A percentile compares a stretch with the other conserved stretches of the same genome.
Evolutionary conservation across 2,888 invertebrate species (phyloP).

Genomic region (Limnephilus rhombicus): DNA sequence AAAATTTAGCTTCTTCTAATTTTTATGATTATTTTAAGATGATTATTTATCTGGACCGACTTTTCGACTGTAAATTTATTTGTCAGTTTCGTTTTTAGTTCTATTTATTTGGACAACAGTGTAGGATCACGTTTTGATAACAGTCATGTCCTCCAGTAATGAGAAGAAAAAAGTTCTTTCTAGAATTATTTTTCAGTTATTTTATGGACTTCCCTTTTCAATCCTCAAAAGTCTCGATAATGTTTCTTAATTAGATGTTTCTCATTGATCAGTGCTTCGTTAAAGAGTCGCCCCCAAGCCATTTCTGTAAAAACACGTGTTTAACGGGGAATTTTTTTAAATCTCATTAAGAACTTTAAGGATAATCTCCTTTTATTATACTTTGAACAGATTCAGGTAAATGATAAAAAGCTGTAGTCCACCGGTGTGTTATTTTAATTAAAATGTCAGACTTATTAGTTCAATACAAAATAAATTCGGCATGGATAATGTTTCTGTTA

Average conservation of each 20-base stretch:
- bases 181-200: background rate
- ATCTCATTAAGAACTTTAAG: slow-evolving; percentile 12
- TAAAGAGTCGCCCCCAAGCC: background rate
- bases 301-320: background rate
- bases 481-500: background rate
- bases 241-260: background rate
- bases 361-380: background rate
- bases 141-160: too few relatives aligned
- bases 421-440: slow-evolving; percentile 31
- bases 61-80: too few relatives aligned
- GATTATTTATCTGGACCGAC: too few relatives aligned
- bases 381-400: slow-evolving; percentile 20
- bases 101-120: too few relatives aligned
- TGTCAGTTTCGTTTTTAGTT: too few relatives aligned
- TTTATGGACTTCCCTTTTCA: background rate
- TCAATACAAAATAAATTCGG: slow-evolving; percentile 14
- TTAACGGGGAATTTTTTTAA: background rate
- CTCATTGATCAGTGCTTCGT: background rate
- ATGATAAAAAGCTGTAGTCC: background rate
- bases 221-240: background rate
- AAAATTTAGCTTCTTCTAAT: too few relatives aligned
- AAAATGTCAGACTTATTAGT: slow-evolving; percentile 25
- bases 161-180: too few relatives aligned
- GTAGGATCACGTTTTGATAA: too few relatives aligned
- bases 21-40: too few relatives aligned